Base-by-base conservation (phyloP, 64 coral and sea anemone species). In the Catalaphyllia jardinei region DNA sequence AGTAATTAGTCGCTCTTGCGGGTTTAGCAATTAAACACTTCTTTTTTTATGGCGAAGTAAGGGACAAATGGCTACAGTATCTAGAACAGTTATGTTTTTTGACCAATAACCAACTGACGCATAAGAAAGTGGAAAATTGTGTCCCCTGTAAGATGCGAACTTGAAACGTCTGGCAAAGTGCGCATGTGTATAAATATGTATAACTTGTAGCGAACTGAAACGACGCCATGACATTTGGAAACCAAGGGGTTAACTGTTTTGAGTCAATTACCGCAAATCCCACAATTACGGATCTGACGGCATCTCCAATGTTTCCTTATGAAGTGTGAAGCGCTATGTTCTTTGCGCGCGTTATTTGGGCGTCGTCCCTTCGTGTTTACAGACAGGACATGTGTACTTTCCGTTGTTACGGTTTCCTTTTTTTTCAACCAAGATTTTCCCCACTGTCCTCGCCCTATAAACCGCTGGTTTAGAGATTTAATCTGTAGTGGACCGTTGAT, bases 251-350 rank as follows among this genome's bases (percentile, higher is more conserved):
- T 20, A 67, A 25, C 7, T 1, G 62, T 84, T 84, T 62, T 16
- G 28, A 25, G 18, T 38, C 2, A 65, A 69, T 33, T 29, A 62
- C 27, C 79, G 33, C 33, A 14, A 39, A 29, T n/a, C 60, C n/a
- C 13, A 39, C 27, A 83, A 83, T 4, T 67, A 20, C 81, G 81
- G 81, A 85, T 51, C 51, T 63, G 19, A 85, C 62, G 81, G 81
- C 81, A 85, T 85, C 71, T 71, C 22, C 52, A 71, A 35, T 19
- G 22, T 71, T 71, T 85, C 81, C 62, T 85, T 38, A 69, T 69
- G 65, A 69, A 80, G 74, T 77, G 42, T 42, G 24, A 71, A 65
- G 63, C 39, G 63, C 24, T 62, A 20, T 80, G 78, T 18, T 62
- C 1, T 0, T 29, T 18, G 81, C 19, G 31, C 20, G 18, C 31